Evolutionary conservation across 1,140 invertebrate species (phyloP), one percentile per base, ranked within the genome.

Genomic region (Drosophila tristis): DNA sequence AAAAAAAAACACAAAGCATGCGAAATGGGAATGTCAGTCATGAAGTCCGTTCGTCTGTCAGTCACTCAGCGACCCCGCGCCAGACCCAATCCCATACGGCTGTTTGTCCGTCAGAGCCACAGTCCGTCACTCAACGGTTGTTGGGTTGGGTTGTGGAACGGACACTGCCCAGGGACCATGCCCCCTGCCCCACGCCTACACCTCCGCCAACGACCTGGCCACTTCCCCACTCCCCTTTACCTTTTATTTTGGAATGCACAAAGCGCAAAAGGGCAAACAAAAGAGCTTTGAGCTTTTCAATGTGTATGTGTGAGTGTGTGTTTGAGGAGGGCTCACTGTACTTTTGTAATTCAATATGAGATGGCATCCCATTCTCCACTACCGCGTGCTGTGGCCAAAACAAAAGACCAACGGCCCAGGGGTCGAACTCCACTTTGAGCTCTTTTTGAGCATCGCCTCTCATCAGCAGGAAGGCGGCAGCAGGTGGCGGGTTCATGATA

Each of bases 201-300:
- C 13, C 64, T 51, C 39, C 53, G 73, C 29, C 26, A 51, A 39
- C 54, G 60, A 54, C 48, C 60, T 50, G 25, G 49, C 45, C 3
- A 1, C 39, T 0, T 11, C 4, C 2, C 29, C 51, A 29, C n/a
- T 2, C 20, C 25, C 8, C 9, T 25, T 7, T 26, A 16, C 9
- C 15, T 71, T 68, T 77, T 86, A 80, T 80, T 86, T 86, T 86
- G 74, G 78, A 74, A 86, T 80, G 70, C 82, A 86, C 80, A 85
- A 85, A 85, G 80, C 72, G 56, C 60, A 77, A 64, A 39, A 80
- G 63, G 66, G 59, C 61, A 78, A 80, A 86, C 78, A 86, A 86
- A 86, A 70, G 78, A 44, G 16, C 53, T 23, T 7, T 51, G 51
- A 43, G 48, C 55, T 50, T 39, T 39, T 39, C 35, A 39, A 11